phyloP scores from a whole-genome alignment of 1,140 invertebrate species.

The Antheraea mylitta region DNA sequence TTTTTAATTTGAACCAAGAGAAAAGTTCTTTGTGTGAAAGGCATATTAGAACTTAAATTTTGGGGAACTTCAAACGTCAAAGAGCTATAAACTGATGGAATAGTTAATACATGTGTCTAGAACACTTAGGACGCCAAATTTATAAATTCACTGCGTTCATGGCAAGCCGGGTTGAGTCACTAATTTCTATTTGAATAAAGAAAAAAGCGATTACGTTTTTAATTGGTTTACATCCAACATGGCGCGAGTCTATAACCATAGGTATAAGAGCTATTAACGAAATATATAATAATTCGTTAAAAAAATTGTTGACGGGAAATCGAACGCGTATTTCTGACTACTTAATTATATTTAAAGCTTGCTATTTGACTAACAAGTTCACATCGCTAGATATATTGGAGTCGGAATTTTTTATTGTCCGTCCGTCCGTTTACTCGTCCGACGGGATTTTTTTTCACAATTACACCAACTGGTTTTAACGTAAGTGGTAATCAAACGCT shows the following conservation, averaged over 20 bases:
- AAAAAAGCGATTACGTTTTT: no score
- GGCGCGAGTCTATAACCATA: not conserved
- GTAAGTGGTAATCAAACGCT: conserved; percentile 6
- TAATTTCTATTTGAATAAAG: no score
- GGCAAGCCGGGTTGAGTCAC: no score
- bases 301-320: conserved; percentile 2
- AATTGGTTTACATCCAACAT: not conserved
- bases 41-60: no score
- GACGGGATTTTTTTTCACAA: conserved; percentile 29
- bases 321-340: not conserved
- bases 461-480: conserved; percentile 23
- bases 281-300: not conserved
- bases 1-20: no score
- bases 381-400: conserved; percentile 18
- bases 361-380: conserved; percentile 18
- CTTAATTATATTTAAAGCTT: conserved; percentile 10
- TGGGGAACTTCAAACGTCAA: no score
- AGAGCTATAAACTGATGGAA: no score
- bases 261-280: not conserved
- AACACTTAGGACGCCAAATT: no score
- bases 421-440: conserved; percentile 21
- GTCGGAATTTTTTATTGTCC: conserved; percentile 29
- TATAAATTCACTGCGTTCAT: no score
- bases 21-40: no score
- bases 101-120: no score